Base-by-base conservation (phyloP, 2,113 vertebrate genomes). In the Lepidothrix coronata region DNA sequence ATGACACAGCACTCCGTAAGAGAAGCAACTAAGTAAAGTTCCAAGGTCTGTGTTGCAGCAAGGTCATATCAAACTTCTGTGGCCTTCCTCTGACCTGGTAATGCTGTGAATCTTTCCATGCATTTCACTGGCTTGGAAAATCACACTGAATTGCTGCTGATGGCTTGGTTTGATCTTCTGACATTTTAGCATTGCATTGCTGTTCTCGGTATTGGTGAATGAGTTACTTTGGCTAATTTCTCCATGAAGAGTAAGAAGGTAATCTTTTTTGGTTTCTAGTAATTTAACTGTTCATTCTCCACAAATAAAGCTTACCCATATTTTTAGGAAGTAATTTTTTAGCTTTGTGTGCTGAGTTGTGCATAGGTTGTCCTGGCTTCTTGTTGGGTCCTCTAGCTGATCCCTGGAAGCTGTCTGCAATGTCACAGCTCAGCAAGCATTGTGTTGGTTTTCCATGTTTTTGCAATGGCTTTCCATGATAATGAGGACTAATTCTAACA, bases 91-190 rank as follows among this genome's bases (percentile, higher is more conserved):
- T 91, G 83, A 92, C 63, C 71, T 71, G 59, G 20, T 31, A 66
- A 43, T 1, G 5, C 67, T 67, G 41, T 67, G 55, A 83, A 16
- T 66, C 25, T 51, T 63, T 70, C 46, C 55, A 51, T 2, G 35
- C 35, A 37, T 86, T 88, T 80, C 66, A 74, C 23, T 66, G 52
- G 21, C 58, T 83, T 94, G 75, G 67, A 88, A 95, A 96, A 90
- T 92, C 35, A 85, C 33, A 80, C 33, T 30, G 37, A 80, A 88
- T 33, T 80, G 71, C 72, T 76, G 71, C 19, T 83, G 54, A n/a
- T 59, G 59, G 30, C 77, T 88, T 51, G 25, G 15, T 85, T 72
- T 93, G 75, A 68, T 83, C 66, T 81, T 92, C 57, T 77, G 91
- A 85, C n/a, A 54, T 86, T 93, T 93, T 11, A 91, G 37, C 31